phyloP scores from a whole-genome alignment of 2,113 vertebrate species.

The Phalacrocorax brasilianus region DNA sequence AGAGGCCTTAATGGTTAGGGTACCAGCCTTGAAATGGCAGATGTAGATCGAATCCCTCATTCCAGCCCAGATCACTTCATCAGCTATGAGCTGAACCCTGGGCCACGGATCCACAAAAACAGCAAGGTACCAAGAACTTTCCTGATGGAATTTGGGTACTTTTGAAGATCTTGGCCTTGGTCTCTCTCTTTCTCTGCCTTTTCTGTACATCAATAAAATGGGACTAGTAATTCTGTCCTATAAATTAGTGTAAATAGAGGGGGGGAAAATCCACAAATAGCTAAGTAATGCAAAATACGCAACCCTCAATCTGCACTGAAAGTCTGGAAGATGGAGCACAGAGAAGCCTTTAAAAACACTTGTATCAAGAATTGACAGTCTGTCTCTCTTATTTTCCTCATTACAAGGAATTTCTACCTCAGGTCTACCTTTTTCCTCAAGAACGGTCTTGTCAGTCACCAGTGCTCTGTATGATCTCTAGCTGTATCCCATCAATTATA shows the following conservation, averaged over 20 bases:
- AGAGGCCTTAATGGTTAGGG: not conserved
- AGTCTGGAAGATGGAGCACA: not conserved
- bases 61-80: not conserved
- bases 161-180: not conserved
- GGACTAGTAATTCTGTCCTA: not conserved
- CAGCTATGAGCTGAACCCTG: not conserved
- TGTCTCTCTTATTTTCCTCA: not conserved
- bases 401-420: not conserved
- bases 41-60: not conserved
- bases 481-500: not conserved
- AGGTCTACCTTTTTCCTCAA: not conserved
- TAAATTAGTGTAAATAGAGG: not conserved
- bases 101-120: not conserved
- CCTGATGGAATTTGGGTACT: not conserved
- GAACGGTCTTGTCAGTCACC: not conserved
- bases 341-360: not conserved
- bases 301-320: not conserved
- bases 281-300: not conserved
- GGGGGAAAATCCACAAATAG: not conserved
- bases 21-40: not conserved
- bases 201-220: not conserved
- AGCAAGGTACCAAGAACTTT: not conserved
- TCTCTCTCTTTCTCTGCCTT: not conserved
- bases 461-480: not conserved
- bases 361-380: not conserved